Base-by-base conservation (phyloP, 2,888 invertebrate genomes). In the Agapostemon virescens region DNA sequence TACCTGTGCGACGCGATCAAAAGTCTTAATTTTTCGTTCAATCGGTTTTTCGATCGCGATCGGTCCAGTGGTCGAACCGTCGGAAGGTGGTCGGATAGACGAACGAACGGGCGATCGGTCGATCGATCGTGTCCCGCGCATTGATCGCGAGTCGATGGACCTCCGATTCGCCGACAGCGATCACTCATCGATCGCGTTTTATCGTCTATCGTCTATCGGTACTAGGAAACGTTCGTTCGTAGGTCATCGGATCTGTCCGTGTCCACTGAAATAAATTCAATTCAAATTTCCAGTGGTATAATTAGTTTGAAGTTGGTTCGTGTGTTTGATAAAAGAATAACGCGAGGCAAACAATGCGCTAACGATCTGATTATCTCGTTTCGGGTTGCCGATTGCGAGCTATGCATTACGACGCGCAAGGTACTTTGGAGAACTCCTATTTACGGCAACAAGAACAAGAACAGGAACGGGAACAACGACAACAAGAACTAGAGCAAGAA, bases 351-450 rank as follows among this genome's bases (percentile, higher is more conserved):
- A 69, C 11, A 4, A 71, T 71, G 75, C 61, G 45, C 23, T 64
- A 66, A 74, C 30, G 52, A 75, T 40, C 33, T 67, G 89, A 89
- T 89, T 7, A 11, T 30, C 55, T 69, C 40, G 42, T 40, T n/a
- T 20, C 30, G 30, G 30, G 72, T 23, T 7, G 11, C 7, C 36
- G 42, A 89, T 15, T 20, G 36, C 42, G 91, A 79, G 90, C 90
- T 64, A 91, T 92, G 90, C 91, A 91, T 84, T 92, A 90, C 88
- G 91, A 91, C 88, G 83, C 89, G 30, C 90, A 90, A 78, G 87
- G 89, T 68, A 88, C 89, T 52, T 81, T 88, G 45, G 91, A 91
- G 42, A 90, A 91, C 30, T 69, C 74, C 26, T 80, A 80, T 17
- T 84, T 90, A 23, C 69, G 75, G 52, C 90, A 90, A 61, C 89